Evolutionary conservation across 2,797 vertebrate species (phyloP).

Genomic region (Knipowitschia caucasica): DNA sequence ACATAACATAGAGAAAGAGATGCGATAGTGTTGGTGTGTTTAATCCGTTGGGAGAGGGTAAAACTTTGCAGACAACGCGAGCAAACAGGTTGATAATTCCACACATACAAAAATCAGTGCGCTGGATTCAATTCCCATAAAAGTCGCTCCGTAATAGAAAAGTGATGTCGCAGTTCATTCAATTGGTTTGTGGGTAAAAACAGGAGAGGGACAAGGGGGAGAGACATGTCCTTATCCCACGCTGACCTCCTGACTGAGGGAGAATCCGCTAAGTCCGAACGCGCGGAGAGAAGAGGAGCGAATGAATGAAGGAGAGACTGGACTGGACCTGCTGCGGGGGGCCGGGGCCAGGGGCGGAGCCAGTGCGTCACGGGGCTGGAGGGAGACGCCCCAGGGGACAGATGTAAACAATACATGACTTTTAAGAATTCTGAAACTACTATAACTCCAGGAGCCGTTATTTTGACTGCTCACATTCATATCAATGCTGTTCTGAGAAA

Average conservation of each 20-base stretch:
- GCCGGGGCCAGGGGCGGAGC: neutral
- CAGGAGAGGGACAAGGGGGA: neutral
- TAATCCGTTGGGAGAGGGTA: neutral
- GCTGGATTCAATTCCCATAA: slow-evolving; percentile 19
- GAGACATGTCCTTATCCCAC: neutral
- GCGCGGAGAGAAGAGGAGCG: neutral
- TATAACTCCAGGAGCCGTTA: no score
- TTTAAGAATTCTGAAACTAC: no score
- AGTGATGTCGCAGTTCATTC: neutral
- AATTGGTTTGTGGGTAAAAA: neutral
- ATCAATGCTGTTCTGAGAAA: no score
- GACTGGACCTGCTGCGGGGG: no score
- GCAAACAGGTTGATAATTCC: neutral
- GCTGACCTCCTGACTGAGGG: neutral
- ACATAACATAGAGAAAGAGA: no score
- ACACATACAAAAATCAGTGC: slow-evolving; percentile 15
- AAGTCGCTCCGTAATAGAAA: neutral
- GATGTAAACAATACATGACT: no score
- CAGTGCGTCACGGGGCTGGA: neutral
- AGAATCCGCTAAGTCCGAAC: slow-evolving; percentile 11
- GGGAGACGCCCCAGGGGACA: neutral
- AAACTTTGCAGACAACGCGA: neutral
- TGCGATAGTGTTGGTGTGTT: neutral
- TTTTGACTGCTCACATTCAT: no score
- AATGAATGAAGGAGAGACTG: neutral